Evolutionary conservation across 2,888 invertebrate genomes (phyloP).

Genomic region (Machimus atricapillus): DNA sequence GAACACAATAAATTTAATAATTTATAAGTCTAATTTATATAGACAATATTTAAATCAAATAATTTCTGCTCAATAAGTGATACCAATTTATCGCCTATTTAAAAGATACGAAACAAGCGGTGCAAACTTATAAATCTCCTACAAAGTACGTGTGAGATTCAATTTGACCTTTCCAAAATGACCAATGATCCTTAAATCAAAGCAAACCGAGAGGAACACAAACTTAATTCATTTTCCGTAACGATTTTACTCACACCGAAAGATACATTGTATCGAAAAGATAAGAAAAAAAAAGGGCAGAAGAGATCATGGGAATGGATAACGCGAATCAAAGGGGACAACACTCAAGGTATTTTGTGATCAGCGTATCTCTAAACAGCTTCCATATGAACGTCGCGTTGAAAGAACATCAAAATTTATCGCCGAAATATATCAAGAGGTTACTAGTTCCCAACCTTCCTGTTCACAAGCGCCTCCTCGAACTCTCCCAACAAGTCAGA

Average conservation of each 20-base stretch:
- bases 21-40: too few relatives aligned
- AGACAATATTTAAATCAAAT: not conserved
- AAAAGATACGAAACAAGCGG: not conserved
- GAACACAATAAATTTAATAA: too few relatives aligned
- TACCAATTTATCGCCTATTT: not conserved
- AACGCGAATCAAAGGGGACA: not conserved
- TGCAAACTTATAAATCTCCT: not conserved
- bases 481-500: conserved; percentile 14
- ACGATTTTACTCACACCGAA: not conserved
- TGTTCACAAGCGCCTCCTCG: not conserved
- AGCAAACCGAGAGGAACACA: not conserved
- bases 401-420: conserved; percentile 37
- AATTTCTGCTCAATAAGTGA: not conserved
- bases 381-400: conserved; percentile 14
- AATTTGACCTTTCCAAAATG: not conserved
- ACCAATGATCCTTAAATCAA: conserved; percentile 9
- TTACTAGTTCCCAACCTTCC: not conserved
- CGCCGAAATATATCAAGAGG: conserved; percentile 23
- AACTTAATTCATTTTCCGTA: not conserved
- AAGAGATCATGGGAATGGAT: conserved; percentile 18
- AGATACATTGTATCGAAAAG: not conserved
- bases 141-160: not conserved
- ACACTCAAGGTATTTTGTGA: conserved; percentile 2
- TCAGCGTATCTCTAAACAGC: conserved; percentile 11
- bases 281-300: not conserved